Percentiles rank a stretch among this genome's conserved stretches.
These are phyloP conservation scores for Clinocottus analis DNA, from an alignment of 2,113 vertebrate species.

Conservation along the genomic window DNA sequence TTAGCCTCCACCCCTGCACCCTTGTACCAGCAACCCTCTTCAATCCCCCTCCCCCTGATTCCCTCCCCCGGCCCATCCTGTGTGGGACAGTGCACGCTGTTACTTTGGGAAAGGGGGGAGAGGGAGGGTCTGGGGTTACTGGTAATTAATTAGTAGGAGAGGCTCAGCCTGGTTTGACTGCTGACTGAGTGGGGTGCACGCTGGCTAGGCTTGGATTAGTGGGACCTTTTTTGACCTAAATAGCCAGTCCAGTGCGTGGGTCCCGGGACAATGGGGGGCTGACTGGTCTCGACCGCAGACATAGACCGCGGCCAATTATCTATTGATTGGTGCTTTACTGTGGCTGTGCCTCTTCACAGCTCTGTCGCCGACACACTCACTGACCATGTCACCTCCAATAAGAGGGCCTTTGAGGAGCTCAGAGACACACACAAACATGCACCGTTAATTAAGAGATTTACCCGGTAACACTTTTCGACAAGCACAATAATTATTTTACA, in stretches of 20 bases:
- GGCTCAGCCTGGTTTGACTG: slow-evolving; percentile 75
- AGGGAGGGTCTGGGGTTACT: slow-evolving; percentile 79
- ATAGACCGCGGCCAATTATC: slow-evolving; percentile 88
- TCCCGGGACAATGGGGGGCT: slow-evolving; percentile 84
- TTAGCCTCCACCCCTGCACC: slow-evolving; percentile 68
- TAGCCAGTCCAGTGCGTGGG: slow-evolving; percentile 85
- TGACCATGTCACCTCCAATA: slow-evolving; percentile 82
- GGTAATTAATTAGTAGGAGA: slow-evolving; percentile 89
- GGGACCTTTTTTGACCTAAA: slow-evolving; percentile 89
- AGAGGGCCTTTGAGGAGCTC: slow-evolving; percentile 38
- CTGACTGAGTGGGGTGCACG: slow-evolving; percentile 57
- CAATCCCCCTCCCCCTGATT: neutral
- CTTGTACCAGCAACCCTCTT: slow-evolving; percentile 62
- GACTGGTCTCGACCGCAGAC: slow-evolving; percentile 85
- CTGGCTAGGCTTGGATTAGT: slow-evolving; percentile 77
- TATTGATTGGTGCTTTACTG: slow-evolving; percentile 90
- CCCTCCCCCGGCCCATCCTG: slow-evolving; percentile 30
- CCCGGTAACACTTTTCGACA: slow-evolving; percentile 70
- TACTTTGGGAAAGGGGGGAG: slow-evolving; percentile 36
- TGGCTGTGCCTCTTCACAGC: slow-evolving; percentile 83
- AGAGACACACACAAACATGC: slow-evolving; percentile 43
- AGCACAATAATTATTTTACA: slow-evolving; percentile 79
- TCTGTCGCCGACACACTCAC: slow-evolving; percentile 80
- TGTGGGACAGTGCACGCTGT: slow-evolving; percentile 65
- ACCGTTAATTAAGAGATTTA: slow-evolving; percentile 63